phyloP scores from a whole-genome alignment of 2,113 vertebrate genomes.

The Ictalurus punctatus region DNA sequence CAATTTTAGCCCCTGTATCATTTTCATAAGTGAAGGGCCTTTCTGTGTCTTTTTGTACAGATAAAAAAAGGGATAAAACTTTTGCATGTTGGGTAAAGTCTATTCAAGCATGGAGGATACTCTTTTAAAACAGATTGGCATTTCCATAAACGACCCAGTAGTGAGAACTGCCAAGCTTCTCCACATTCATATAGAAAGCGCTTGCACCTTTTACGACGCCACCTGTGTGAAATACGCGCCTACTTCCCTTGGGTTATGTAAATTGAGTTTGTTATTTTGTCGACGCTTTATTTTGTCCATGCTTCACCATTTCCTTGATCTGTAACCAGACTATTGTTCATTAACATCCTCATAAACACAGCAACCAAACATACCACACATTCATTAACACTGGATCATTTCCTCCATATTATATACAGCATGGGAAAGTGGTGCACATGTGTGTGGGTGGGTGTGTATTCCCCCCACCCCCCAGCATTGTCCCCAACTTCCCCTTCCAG shows the following conservation, averaged over 20 bases:
- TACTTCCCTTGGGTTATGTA: not conserved
- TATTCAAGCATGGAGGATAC: not conserved
- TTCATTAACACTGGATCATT: not conserved
- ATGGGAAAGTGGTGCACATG: not conserved
- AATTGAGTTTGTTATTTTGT: not conserved
- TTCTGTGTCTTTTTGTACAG: not conserved
- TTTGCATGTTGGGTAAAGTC: not conserved
- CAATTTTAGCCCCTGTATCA: not conserved
- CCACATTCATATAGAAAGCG: not conserved
- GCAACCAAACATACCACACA: not conserved
- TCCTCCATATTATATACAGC: not conserved
- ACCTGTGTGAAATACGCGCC: not conserved
- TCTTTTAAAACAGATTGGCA: not conserved
- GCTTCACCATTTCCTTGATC: slow-evolving; percentile 12
- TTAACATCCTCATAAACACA: not conserved
- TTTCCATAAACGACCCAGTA: not conserved
- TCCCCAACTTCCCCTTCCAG: not conserved
- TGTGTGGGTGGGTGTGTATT: not conserved
- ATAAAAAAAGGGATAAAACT: not conserved
- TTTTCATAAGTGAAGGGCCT: not conserved
- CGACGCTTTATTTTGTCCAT: slow-evolving; percentile 2
- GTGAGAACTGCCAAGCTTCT: not conserved
- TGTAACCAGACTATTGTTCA: not conserved
- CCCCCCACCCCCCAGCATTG: not conserved
- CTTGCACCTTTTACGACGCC: not conserved